Conservation (phyloP, 2,888 invertebrate species). For the Chrysina gloriosa region DNA sequence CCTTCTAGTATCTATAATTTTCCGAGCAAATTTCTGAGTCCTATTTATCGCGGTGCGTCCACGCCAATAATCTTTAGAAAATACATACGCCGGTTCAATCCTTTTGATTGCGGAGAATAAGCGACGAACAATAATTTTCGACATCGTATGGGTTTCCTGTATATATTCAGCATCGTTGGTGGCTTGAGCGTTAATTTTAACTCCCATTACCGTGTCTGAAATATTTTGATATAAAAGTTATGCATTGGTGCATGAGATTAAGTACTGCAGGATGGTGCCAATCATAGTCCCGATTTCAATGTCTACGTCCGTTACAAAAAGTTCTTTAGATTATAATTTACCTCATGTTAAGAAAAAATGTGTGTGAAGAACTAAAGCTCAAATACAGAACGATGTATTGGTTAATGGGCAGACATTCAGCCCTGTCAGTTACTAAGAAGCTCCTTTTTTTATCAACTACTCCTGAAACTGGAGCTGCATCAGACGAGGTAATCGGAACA, state of each 20-base stretch:
- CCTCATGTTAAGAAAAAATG: too few relatives aligned
- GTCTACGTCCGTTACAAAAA: too few relatives aligned
- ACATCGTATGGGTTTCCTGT: conserved; percentile 72
- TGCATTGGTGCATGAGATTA: not conserved
- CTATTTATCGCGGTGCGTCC: conserved; percentile 66
- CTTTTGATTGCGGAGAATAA: conserved; percentile 65
- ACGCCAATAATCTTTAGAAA: conserved; percentile 70
- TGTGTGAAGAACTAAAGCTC: too few relatives aligned
- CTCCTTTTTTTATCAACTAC: too few relatives aligned
- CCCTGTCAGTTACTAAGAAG: too few relatives aligned
- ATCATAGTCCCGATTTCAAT: too few relatives aligned
- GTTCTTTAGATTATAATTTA: too few relatives aligned
- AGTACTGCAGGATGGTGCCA: too few relatives aligned
- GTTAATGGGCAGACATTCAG: too few relatives aligned
- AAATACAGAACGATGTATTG: too few relatives aligned
- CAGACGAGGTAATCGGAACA: too few relatives aligned
- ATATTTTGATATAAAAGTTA: not conserved
- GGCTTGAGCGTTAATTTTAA: conserved; percentile 77
- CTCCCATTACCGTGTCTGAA: conserved; percentile 88
- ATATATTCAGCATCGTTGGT: conserved; percentile 78
- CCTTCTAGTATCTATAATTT: conserved; percentile 67
- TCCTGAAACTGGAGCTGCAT: too few relatives aligned
- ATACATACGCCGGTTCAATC: conserved; percentile 66
- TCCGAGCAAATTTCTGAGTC: conserved; percentile 69
- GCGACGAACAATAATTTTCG: conserved; percentile 54